Evolutionary conservation across 2,888 invertebrate genomes (phyloP), one percentile per base, ranked within the genome.

Genomic region (Dendrolimus houi): DNA sequence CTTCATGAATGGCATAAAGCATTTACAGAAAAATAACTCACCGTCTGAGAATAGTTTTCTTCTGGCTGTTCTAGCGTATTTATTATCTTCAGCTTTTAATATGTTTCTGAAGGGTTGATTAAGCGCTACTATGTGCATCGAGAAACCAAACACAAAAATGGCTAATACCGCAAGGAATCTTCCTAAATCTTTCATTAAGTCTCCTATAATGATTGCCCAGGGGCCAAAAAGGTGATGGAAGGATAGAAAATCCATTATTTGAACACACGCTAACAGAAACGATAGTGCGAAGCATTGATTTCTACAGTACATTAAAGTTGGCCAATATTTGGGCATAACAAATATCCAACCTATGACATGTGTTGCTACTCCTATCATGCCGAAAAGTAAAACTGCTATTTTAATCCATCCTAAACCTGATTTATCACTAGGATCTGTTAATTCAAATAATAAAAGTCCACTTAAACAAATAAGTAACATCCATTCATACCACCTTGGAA

Each of bases 141-240:
- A 99, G 87, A 99, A 99, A 60, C 99, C 99, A 72, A 98, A 96
- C 69, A 99, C 97, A 88, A 99, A 99, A 82, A 99, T 98, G 47
- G 97, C 96, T 76, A 99, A 90, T 40, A 99, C 99, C 55, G 99
- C 99, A 63, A 99, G 93, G 85, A 99, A 99, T 77, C 98, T 92
- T n/a, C 97, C 97, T 68, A 98, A 92, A 84, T 98, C 98, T 82
- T 97, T 97, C 94, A 97, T 95, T 58, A 97, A 91, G 83, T 97
- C 96, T 29, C 99, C 97, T 75, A 99, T 99, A 81, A 99, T 99
- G 78, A 99, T 99, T 47, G 99, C 99, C 99, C 99, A 99, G 0
- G 99, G 99, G 55, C 99, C 99, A 81, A 99, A 99, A 17, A 99
- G 92, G 87, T 99, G 98, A 85, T 99, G 99, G 82, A 99, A 99